Conservation (phyloP, 2,888 invertebrate genomes). For the Synergus japonicus region DNA sequence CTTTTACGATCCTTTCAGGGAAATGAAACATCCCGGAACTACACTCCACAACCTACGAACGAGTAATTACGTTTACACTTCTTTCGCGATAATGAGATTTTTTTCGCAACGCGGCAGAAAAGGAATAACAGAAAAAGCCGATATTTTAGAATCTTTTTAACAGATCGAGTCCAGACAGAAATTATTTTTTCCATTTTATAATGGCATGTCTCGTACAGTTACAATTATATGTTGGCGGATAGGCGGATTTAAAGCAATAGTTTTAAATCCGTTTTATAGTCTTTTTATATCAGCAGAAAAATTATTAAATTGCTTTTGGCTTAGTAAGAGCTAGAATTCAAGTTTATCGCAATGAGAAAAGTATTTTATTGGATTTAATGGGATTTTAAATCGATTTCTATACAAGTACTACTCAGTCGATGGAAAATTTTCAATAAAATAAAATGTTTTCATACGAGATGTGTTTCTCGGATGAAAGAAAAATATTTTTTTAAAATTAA, state of each 20-base stretch:
- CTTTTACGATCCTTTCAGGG: slow-evolving; percentile 36
- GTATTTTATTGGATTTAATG: background rate
- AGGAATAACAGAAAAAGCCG: background rate
- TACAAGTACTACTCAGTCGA: too few species aligned
- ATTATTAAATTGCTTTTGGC: background rate
- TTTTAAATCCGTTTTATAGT: too few species aligned
- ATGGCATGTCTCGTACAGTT: background rate
- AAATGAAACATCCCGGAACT: slow-evolving; percentile 36
- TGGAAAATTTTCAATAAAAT: background rate
- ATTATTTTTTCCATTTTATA: background rate
- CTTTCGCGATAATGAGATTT: slow-evolving; percentile 33
- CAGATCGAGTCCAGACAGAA: background rate
- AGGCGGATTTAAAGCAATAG: background rate
- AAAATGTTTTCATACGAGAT: background rate
- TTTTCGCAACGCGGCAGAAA: background rate
- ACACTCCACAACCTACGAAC: slow-evolving; percentile 27
- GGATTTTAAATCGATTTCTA: too few species aligned
- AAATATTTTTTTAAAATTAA: background rate
- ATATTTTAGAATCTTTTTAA: background rate
- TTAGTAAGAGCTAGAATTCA: too few species aligned
- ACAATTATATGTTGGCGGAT: background rate
- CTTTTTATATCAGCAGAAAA: background rate
- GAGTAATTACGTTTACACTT: slow-evolving; percentile 36
- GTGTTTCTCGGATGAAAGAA: background rate
- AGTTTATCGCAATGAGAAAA: background rate